phyloP scores from a whole-genome alignment of 64 coral and sea anemone genomes.

The Stylophora pistillata region DNA sequence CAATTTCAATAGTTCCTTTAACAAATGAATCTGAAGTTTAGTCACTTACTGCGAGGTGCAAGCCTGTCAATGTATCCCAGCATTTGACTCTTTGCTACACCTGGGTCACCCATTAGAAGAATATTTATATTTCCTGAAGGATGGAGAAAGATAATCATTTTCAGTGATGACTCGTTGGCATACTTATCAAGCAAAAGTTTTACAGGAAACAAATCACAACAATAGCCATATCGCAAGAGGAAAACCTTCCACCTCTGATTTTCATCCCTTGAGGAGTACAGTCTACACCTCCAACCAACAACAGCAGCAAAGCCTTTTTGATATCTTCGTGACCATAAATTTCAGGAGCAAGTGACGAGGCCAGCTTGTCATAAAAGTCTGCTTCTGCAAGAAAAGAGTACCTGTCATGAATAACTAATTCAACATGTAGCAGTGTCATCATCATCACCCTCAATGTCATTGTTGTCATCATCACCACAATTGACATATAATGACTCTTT shows the following conservation, averaged over 20 bases:
- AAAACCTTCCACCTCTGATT: conserved; percentile 75
- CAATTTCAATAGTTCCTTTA: too few species aligned
- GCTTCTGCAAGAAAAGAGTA: conserved; percentile 40
- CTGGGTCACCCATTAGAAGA: conserved; percentile 96
- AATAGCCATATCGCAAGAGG: too few species aligned
- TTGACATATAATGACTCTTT: too few species aligned
- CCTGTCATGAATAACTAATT: too few species aligned
- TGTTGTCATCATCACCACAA: too few species aligned
- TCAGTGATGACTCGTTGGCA: too few species aligned
- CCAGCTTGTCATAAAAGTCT: conserved; percentile 94
- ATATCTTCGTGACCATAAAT: conserved; percentile 99
- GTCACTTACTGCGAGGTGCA: conserved; percentile 88
- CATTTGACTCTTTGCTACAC: conserved; percentile 99
- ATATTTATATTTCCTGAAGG: conserved; percentile 93
- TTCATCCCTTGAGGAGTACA: conserved; percentile 97
- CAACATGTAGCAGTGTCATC: too few species aligned
- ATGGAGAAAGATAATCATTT: not conserved
- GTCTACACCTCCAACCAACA: conserved; percentile 97
- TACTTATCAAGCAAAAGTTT: not conserved
- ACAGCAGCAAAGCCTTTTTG: conserved; percentile 89
- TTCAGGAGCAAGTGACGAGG: conserved; percentile 92
- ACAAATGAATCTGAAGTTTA: not conserved
- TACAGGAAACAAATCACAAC: not conserved
- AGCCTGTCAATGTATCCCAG: conserved; percentile 92
- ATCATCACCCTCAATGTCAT: too few species aligned